phyloP scores from a whole-genome alignment of 2,113 vertebrate species.

The Gallinago undulata region DNA sequence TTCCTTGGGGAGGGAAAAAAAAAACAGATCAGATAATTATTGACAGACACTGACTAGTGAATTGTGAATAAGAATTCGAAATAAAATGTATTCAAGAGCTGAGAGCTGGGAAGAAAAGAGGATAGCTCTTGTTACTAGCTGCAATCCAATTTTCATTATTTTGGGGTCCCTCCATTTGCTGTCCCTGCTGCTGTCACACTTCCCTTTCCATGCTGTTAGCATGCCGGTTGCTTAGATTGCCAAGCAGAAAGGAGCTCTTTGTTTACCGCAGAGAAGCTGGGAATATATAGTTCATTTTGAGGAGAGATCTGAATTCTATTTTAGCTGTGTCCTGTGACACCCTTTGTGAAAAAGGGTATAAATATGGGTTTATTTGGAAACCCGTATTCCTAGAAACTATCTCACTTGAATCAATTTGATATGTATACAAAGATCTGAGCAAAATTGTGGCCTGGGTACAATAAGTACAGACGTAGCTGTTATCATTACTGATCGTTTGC shows the following conservation, averaged over 20 bases:
- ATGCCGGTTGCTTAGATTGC: background rate
- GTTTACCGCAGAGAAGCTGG: background rate
- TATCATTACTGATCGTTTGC: background rate
- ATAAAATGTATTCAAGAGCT: background rate
- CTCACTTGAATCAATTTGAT: conserved; percentile 3
- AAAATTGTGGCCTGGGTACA: background rate
- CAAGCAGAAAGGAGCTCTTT: conserved; percentile 23
- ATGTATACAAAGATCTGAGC: background rate
- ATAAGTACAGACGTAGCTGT: background rate
- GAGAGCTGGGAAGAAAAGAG: background rate
- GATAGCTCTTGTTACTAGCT: background rate
- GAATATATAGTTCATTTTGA: background rate
- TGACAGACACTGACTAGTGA: background rate
- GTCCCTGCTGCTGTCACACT: conserved; percentile 15
- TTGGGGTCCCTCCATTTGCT: background rate
- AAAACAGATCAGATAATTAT: background rate
- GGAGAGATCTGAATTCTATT: conserved; percentile 28
- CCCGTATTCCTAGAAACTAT: conserved; percentile 11
- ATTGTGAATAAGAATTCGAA: conserved; percentile 21
- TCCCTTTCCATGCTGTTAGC: background rate
- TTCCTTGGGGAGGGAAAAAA: background rate
- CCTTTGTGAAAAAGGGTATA: background rate
- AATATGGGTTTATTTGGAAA: conserved; percentile 8
- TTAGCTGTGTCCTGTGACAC: background rate
- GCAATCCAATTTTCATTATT: conserved; percentile 14